Conservation (phyloP, 2,888 invertebrate genomes). For the Petrolisthes cinctipes region DNA sequence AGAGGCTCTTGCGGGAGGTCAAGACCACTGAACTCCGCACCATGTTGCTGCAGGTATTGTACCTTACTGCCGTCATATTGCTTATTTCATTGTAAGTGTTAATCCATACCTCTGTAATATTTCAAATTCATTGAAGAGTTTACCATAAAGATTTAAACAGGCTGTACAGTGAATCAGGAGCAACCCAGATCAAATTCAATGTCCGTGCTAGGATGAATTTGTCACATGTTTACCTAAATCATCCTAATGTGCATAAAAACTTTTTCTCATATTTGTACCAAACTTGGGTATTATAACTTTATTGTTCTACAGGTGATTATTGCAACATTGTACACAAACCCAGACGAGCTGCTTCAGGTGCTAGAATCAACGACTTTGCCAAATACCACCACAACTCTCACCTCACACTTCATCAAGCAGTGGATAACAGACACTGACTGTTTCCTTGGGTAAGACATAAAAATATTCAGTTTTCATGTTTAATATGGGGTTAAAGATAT, state of each 20-base stretch:
- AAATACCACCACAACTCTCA: conserved; percentile 82
- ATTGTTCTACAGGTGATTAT: conserved; percentile 81
- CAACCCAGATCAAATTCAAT: too few species aligned
- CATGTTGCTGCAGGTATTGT: conserved; percentile 76
- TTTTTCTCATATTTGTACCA: neutral
- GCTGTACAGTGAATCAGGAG: neutral
- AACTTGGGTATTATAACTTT: neutral
- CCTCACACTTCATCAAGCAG: conserved; percentile 93
- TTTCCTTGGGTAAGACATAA: conserved; percentile 83
- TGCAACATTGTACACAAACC: conserved; percentile 92
- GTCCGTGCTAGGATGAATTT: too few species aligned
- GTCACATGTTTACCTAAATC: too few species aligned
- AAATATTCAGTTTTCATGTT: neutral
- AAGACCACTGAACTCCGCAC: conserved; percentile 86
- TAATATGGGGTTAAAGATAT: too few species aligned
- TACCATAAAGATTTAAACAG: neutral
- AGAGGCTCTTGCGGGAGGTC: conserved; percentile 89
- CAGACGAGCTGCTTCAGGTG: conserved; percentile 84
- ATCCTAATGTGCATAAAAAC: too few species aligned
- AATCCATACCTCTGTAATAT: too few species aligned
- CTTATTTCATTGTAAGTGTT: neutral
- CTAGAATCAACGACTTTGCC: conserved; percentile 77
- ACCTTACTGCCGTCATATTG: neutral
- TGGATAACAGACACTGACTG: conserved; percentile 97
- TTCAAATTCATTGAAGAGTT: too few species aligned